Conservation (phyloP, 2,113 vertebrate species). For the Tinamus guttatus region DNA sequence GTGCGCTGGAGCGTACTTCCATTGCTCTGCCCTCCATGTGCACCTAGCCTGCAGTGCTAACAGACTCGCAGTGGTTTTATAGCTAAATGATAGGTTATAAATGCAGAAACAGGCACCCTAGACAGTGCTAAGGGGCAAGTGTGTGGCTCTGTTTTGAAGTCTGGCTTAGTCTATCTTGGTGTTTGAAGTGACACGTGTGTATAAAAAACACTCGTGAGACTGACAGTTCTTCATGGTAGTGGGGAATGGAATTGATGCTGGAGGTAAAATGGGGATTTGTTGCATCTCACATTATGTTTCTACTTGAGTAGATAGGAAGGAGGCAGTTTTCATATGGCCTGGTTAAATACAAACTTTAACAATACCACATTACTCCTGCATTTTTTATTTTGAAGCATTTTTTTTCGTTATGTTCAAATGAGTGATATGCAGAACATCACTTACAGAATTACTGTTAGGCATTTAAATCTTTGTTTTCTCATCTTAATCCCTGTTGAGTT, state of each 20-base stretch:
- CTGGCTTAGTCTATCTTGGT: neutral
- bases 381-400: neutral
- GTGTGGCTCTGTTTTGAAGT: neutral
- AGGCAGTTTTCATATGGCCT: neutral
- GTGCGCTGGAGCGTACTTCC: neutral
- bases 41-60: neutral
- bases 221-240: neutral
- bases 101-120: neutral
- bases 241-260: neutral
- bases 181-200: neutral
- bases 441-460: neutral
- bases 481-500: neutral
- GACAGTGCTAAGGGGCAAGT: neutral
- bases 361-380: neutral
- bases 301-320: neutral
- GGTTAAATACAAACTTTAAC: neutral
- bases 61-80: neutral
- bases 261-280: neutral
- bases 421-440: neutral
- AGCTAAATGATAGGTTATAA: neutral
- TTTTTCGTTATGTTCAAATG: neutral
- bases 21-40: neutral
- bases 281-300: neutral
- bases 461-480: neutral
- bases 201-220: neutral